phyloP scores from a whole-genome alignment of 2,888 invertebrate genomes.

The Scaptomyza tumidula region DNA sequence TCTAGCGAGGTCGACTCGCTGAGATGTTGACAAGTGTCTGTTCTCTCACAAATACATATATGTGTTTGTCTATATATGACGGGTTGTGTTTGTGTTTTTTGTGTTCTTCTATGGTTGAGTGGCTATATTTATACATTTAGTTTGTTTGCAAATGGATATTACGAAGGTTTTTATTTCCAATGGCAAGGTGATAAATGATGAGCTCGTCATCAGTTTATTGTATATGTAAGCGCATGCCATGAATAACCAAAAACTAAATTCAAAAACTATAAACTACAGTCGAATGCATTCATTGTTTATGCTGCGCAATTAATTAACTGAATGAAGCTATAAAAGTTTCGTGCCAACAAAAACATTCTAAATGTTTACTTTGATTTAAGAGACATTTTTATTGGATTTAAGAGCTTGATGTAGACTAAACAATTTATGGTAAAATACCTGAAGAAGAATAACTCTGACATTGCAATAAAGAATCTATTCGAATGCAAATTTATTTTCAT shows the following conservation, averaged over 20 bases:
- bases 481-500: constrained; percentile 60
- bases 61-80: constrained; percentile 2
- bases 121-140: constrained; percentile 39
- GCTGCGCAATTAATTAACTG: constrained; percentile 5
- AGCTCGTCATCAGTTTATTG: constrained; percentile 29
- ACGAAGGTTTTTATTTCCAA: too few relatives aligned
- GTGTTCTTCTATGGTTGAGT: constrained; percentile 25
- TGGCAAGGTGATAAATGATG: constrained; percentile 34
- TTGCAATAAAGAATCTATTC: constrained; percentile 48
- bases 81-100: constrained; percentile 18
- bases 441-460: constrained; percentile 8
- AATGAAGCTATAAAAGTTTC: background rate
- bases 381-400: background rate
- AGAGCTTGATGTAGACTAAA: background rate
- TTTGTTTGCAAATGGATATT: constrained; percentile 45
- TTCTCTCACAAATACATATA: constrained; percentile 3
- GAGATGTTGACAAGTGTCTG: constrained; percentile 52
- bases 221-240: constrained; percentile 9
- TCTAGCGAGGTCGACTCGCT: constrained; percentile 59
- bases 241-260: constrained; percentile 22
- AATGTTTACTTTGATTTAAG: background rate
- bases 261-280: constrained; percentile 22
- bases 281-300: constrained; percentile 22
- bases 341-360: background rate
- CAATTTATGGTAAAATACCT: background rate